Conservation (phyloP, 2,888 invertebrate species). For the Napeogenes inachia region DNA sequence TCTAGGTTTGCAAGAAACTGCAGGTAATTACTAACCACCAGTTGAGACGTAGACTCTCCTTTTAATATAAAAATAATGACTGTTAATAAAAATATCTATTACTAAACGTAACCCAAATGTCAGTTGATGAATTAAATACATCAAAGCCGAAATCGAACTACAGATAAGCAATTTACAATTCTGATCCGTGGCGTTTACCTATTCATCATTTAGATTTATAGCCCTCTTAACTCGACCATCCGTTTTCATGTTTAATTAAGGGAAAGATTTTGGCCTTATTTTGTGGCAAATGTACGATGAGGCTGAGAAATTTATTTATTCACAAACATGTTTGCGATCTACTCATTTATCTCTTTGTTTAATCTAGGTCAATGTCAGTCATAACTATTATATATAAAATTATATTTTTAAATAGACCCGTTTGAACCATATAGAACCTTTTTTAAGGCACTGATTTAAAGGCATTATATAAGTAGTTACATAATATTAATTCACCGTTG, state of each 20-base stretch:
- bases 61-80: too few species aligned
- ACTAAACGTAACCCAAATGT: neutral
- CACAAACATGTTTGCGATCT: neutral
- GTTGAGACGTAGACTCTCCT: too few species aligned
- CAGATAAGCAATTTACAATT: slow-evolving; percentile 30
- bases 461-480: too few species aligned
- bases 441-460: too few species aligned
- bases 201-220: slow-evolving; percentile 76
- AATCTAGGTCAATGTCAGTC: neutral
- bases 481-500: too few species aligned
- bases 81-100: too few species aligned
- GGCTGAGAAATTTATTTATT: slow-evolving; percentile 9
- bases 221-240: slow-evolving; percentile 70
- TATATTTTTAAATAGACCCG: neutral
- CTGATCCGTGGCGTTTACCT: slow-evolving; percentile 43
- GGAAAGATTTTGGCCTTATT: slow-evolving; percentile 50
- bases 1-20: too few species aligned
- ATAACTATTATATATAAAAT: neutral
- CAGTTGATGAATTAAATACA: slow-evolving; percentile 14
- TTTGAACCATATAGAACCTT: too few species aligned
- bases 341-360: too few species aligned
- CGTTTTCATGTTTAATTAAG: slow-evolving; percentile 74
- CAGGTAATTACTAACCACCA: too few species aligned
- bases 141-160: slow-evolving; percentile 21
- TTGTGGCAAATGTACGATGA: slow-evolving; percentile 37